Percentiles rank a stretch among this genome's conserved stretches.
Evolutionary conservation across 2,888 invertebrate species (phyloP).

Genomic region (Netelia inedita): DNA sequence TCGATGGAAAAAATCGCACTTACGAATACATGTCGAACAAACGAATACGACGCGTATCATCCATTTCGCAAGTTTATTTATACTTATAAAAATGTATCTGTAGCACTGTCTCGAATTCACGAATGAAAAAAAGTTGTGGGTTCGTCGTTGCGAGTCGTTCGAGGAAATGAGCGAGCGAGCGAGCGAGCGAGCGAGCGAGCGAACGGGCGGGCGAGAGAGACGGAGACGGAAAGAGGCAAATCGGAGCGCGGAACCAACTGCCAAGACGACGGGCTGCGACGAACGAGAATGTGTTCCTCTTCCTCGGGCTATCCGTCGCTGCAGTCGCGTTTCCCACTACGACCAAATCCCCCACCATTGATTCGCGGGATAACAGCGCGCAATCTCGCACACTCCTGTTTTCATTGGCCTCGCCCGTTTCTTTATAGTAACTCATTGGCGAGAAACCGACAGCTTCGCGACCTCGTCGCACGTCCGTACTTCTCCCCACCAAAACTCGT

Average conservation of each 20-base stretch:
- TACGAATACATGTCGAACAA: background rate
- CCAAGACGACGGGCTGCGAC: slow-evolving; percentile 81
- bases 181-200: slow-evolving; percentile 18
- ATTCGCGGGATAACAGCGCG: slow-evolving; percentile 77
- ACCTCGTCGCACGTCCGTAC: slow-evolving; percentile 63
- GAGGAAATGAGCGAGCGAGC: background rate
- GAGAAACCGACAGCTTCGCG: slow-evolving; percentile 59
- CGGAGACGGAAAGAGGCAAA: slow-evolving; percentile 64
- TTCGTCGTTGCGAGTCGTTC: background rate
- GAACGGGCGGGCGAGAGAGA: slow-evolving; percentile 46
- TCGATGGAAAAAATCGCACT: background rate
- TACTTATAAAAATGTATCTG: background rate
- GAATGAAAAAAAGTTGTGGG: background rate
- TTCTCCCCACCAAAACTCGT: slow-evolving; percentile 33
- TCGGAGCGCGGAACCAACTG: slow-evolving; percentile 80
- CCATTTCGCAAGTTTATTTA: background rate
- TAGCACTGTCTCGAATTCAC: slow-evolving; percentile 37
- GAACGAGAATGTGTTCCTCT: slow-evolving; percentile 82
- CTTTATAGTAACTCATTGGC: slow-evolving; percentile 47
- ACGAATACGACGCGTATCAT: background rate
- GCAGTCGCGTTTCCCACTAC: slow-evolving; percentile 79
- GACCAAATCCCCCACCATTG: slow-evolving; percentile 66
- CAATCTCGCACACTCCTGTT: slow-evolving; percentile 72
- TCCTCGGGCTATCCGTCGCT: slow-evolving; percentile 80
- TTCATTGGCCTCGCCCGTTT: slow-evolving; percentile 68